phyloP scores from a whole-genome alignment of 1,140 invertebrate genomes.

The Listronotus oregonensis region DNA sequence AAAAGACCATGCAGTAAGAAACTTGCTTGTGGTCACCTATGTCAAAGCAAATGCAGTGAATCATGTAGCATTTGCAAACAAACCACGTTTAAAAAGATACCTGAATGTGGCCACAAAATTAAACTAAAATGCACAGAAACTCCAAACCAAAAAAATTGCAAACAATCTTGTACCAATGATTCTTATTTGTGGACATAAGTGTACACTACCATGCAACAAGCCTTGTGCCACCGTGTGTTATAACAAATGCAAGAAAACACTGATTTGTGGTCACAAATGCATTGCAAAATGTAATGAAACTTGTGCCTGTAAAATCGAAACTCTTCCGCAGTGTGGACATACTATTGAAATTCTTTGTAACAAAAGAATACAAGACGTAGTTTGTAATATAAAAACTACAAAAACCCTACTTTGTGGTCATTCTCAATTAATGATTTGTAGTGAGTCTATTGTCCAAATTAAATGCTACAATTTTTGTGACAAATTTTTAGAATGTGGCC shows the following conservation, averaged over 20 bases:
- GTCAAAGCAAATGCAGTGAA: background rate
- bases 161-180: background rate
- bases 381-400: background rate
- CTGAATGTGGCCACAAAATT: slow-evolving; percentile 1
- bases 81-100: background rate
- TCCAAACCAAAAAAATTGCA: background rate
- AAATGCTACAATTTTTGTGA: background rate
- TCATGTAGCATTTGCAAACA: background rate
- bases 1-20: background rate
- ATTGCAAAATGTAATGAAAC: background rate
- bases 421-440: background rate
- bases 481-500: slow-evolving; percentile 1
- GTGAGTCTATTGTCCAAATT: background rate
- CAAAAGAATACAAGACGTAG: background rate
- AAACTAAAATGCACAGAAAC: background rate
- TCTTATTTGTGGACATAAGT: background rate
- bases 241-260: background rate
- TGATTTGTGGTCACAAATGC: slow-evolving; percentile 5
- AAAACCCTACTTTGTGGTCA: slow-evolving; percentile 1
- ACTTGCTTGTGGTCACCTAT: background rate
- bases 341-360: background rate
- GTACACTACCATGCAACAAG: background rate
- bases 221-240: background rate
- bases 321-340: background rate
- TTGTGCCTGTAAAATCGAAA: background rate